Evolutionary conservation across 2,113 vertebrate species (phyloP).

Genomic region (Micronycteris hirsuta): DNA sequence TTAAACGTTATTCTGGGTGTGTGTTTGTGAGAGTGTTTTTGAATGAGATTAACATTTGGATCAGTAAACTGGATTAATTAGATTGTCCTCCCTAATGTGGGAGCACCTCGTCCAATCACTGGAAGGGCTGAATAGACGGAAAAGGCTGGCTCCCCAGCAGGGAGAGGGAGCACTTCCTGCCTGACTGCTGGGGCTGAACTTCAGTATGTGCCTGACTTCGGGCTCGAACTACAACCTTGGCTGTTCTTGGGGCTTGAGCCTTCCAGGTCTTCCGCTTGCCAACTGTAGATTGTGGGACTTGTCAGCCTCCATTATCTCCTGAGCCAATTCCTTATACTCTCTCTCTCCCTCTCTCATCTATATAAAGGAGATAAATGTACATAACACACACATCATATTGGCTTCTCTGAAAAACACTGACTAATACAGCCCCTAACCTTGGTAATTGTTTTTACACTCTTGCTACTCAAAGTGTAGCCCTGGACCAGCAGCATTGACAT

Average conservation of each 20-base stretch:
- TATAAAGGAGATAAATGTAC: no score
- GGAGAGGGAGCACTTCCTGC: not conserved
- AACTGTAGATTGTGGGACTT: not conserved
- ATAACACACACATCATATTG: not conserved
- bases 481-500: not conserved
- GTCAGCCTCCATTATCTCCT: not conserved
- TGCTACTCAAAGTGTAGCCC: not conserved
- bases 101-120: not conserved
- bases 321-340: not conserved
- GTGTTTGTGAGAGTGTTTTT: not conserved
- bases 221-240: not conserved
- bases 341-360: no score
- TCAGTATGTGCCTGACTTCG: not conserved
- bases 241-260: not conserved
- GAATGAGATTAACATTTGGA: not conserved
- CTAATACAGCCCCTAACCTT: not conserved
- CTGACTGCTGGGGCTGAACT: not conserved
- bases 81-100: not conserved
- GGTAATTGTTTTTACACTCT: not conserved
- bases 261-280: not conserved
- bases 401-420: not conserved
- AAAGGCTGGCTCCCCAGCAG: rapidly evolving
- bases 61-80: not conserved
- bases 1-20: not conserved
- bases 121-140: not conserved